Percentiles rank a stretch among this genome's conserved stretches.
These are phyloP conservation scores for Tachina lurida DNA, from an alignment of 2,888 invertebrate genomes.

Conservation along the genomic window DNA sequence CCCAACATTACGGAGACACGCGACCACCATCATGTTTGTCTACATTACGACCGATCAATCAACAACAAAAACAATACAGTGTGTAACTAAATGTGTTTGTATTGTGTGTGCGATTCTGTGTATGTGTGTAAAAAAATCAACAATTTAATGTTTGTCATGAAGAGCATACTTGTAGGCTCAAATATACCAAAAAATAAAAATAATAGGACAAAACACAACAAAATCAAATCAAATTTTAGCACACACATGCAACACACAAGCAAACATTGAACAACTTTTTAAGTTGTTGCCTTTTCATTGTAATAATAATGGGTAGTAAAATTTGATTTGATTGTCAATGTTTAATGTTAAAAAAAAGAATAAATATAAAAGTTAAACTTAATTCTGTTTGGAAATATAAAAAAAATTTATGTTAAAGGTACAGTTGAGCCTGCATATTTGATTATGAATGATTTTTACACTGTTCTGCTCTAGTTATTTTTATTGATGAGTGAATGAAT, in stretches of 20 bases:
- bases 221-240: slow-evolving; percentile 57
- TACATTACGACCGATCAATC: slow-evolving; percentile 82
- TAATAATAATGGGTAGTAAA: slow-evolving; percentile 69
- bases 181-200: slow-evolving; percentile 17
- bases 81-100: slow-evolving; percentile 42
- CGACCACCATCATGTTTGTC: slow-evolving; percentile 83
- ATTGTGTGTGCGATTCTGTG: background rate
- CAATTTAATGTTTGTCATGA: slow-evolving; percentile 65
- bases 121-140: slow-evolving; percentile 34
- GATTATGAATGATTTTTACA: slow-evolving; percentile 54
- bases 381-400: slow-evolving; percentile 30
- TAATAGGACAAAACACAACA: slow-evolving; percentile 47
- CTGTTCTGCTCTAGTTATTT: slow-evolving; percentile 67
- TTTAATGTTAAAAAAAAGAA: slow-evolving; percentile 66
- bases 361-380: slow-evolving; percentile 55
- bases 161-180: slow-evolving; percentile 68
- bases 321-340: slow-evolving; percentile 71
- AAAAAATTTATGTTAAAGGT: slow-evolving; percentile 34
- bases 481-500: slow-evolving; percentile 59
- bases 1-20: slow-evolving; percentile 79
- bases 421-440: slow-evolving; percentile 54
- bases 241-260: slow-evolving; percentile 34
- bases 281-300: slow-evolving; percentile 64
- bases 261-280: slow-evolving; percentile 48
- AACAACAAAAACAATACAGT: slow-evolving; percentile 74